Base-by-base conservation (phyloP, 2,797 vertebrate species). In the Catostomus latipinnis region DNA sequence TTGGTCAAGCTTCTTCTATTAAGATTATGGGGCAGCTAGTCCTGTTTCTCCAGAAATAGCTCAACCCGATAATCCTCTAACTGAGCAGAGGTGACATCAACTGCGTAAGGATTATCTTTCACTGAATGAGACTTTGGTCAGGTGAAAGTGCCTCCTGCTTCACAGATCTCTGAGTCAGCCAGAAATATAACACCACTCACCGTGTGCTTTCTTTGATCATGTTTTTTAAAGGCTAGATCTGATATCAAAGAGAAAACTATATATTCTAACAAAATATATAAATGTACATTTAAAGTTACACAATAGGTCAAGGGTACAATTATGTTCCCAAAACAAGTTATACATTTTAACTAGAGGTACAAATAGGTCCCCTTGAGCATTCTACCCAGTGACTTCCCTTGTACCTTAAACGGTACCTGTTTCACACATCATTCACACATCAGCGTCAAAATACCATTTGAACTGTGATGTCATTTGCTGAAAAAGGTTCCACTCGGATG, bases 51-150 rank as follows among this genome's bases (percentile, higher is more conserved):
- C 74, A 65, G 81, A 87, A 90, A 89, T 87, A 88, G 82, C 87
- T 88, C 56, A 62, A 71, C 7, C 43, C 52, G 68, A 85, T 91
- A 89, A 92, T 90, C 87, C 85, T 72, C 78, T 82, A 81, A 86
- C 81, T 73, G 83, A 67, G 49, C 82, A 86, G 81, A 81, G 86
- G 89, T 88, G 87, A 87, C 85, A 89, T 86, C 78, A 88, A 74
- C 85, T 61, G 78, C 67, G 68, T 81, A 69, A 77, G 90, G 90
- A 90, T 91, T 90, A 89, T 76, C 83, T 81, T 71, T 71, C 76
- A 78, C 73, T 56, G 58, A 69, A 66, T 14, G 74, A 81, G 83
- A 76, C 67, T 71, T 57, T 11, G 58, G 81, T 69, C 78, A 82
- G 83, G 83, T 81, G 81, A 82, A 85, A 76, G 73, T 83, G 48